Evolutionary conservation across 2,797 vertebrate species (phyloP).

Genomic region (Muscicapa striata): DNA sequence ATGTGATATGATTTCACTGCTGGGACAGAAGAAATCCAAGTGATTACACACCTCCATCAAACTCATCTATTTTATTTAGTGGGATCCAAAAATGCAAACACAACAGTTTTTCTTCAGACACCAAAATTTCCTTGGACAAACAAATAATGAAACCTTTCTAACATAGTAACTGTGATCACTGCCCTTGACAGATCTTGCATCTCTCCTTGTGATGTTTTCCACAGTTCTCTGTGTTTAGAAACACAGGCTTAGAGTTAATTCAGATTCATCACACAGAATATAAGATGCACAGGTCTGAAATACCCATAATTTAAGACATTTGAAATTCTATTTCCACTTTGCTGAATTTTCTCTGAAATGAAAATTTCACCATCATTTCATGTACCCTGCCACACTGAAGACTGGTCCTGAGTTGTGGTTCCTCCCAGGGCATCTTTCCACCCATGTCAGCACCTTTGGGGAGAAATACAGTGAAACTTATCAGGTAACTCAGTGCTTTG

Average conservation of each 20-base stretch:
- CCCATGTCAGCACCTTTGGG: fast-evolving
- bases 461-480: not conserved
- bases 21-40: not conserved
- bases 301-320: not conserved
- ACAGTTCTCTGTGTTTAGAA: not conserved
- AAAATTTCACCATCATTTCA: not conserved
- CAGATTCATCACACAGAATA: not conserved
- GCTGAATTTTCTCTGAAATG: not conserved
- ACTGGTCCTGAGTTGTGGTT: not conserved
- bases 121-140: not conserved
- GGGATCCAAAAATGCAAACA: not conserved
- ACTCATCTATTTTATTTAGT: not conserved
- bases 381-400: not conserved
- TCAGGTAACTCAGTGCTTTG: not conserved
- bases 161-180: not conserved
- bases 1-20: not conserved
- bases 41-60: not conserved
- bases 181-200: not conserved
- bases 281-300: not conserved
- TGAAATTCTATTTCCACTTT: not conserved
- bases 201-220: not conserved
- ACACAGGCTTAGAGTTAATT: not conserved
- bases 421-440: not conserved
- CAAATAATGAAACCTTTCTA: not conserved
- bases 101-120: not conserved